A percentile compares a stretch with the other conserved stretches of the same genome.
These are phyloP conservation scores for Corvus moneduloides DNA, from an alignment of 2,113 vertebrate species.

Conservation along the genomic window DNA sequence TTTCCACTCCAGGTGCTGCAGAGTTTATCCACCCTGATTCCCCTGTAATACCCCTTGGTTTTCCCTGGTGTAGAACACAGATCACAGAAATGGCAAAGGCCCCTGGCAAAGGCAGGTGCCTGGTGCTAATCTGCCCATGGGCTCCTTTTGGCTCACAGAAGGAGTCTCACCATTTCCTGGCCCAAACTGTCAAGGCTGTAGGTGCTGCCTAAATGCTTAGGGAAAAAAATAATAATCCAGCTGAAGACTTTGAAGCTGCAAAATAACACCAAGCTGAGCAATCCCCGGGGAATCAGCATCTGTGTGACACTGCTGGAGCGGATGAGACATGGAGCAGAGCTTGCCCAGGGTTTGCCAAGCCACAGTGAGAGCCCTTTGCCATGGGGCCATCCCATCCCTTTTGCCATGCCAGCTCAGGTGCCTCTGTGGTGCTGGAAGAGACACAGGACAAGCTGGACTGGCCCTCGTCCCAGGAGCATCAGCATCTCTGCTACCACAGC, in stretches of 20 bases:
- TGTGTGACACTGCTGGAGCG: accelerated
- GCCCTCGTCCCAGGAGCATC: accelerated
- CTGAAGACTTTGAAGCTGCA: not conserved
- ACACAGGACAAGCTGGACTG: accelerated
- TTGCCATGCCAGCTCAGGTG: not conserved
- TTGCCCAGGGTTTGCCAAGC: not conserved
- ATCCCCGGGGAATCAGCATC: accelerated
- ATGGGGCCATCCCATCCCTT: accelerated
- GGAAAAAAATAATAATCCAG: accelerated
- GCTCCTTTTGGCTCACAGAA: not conserved
- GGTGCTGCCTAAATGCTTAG: not conserved
- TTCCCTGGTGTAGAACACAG: not conserved
- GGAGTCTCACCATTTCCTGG: not conserved
- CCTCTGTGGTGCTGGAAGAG: not conserved
- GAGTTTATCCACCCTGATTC: not conserved
- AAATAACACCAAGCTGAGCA: not conserved
- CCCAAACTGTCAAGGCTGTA: not conserved
- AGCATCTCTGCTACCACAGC: not conserved
- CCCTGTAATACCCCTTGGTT: not conserved
- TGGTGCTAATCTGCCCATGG: accelerated
- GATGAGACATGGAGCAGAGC: not conserved
- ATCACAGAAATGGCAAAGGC: not conserved
- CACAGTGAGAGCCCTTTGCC: not conserved
- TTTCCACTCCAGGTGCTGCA: not conserved
- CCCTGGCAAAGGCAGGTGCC: not conserved